A percentile compares a stretch with the other conserved stretches of the same genome.
Conservation (phyloP, 2,797 vertebrate genomes). For the Labeo calbasu region DNA sequence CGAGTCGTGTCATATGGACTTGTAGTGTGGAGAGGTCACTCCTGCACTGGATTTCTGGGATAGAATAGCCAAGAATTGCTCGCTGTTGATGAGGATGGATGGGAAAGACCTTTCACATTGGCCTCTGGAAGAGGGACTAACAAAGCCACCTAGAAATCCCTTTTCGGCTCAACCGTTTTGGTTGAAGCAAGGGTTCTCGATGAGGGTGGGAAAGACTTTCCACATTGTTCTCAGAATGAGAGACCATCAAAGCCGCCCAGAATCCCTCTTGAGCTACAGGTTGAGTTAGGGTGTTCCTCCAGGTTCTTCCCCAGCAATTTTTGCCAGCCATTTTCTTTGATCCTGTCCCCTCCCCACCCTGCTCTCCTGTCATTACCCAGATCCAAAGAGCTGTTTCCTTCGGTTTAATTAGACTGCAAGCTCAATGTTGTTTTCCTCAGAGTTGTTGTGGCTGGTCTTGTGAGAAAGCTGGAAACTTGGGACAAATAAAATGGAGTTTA, state of each 20-base stretch:
- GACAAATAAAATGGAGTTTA: neutral
- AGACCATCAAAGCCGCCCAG: slow-evolving; percentile 25
- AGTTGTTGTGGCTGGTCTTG: slow-evolving; percentile 14
- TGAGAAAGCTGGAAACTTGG: slow-evolving; percentile 10
- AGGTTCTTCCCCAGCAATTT: slow-evolving; percentile 33
- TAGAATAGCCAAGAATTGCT: neutral
- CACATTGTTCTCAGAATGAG: slow-evolving; percentile 21
- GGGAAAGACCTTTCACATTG: neutral
- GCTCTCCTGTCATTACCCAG: slow-evolving; percentile 56
- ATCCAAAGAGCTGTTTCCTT: slow-evolving; percentile 43
- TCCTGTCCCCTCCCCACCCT: slow-evolving; percentile 25
- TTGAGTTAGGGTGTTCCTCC: neutral
- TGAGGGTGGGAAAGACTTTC: slow-evolving; percentile 11
- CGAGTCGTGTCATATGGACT: slow-evolving; percentile 51
- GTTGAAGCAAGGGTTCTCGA: neutral
- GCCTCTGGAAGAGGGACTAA: neutral
- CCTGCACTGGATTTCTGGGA: slow-evolving; percentile 43
- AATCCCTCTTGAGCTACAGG: slow-evolving; percentile 19
- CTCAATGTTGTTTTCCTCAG: slow-evolving; percentile 25
- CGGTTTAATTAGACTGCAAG: slow-evolving; percentile 46
- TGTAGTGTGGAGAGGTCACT: slow-evolving; percentile 54
- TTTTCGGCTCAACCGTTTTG: neutral
- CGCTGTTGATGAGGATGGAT: neutral
- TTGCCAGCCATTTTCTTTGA: slow-evolving; percentile 54
- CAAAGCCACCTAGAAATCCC: slow-evolving; percentile 2